Evolutionary conservation across 2,888 invertebrate genomes (phyloP), one percentile per base, ranked within the genome.

Genomic region (Metalampra italica): DNA sequence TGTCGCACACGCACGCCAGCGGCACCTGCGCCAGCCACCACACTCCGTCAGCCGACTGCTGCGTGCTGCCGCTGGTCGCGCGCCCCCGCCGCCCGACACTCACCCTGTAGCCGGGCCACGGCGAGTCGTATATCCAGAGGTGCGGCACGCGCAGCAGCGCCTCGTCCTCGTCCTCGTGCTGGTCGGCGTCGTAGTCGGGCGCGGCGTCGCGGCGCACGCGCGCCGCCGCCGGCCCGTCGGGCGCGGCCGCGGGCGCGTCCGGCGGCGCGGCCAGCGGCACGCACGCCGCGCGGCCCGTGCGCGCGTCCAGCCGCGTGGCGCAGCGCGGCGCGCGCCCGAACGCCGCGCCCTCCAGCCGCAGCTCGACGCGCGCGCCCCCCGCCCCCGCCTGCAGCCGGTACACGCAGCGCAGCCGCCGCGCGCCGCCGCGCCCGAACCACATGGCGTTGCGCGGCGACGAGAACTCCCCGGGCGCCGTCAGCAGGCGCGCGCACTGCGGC

Each of bases 391-490:
- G 93, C 59, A 96, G 91, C 50, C 96, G 91, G 74, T 95, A 96
- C 47, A 94, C 90, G 74, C 96, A 96, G 49, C 94, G 94, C 48
- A 96, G 78, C 56, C 93, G 93, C 54, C 90, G 91, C 32, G 94
- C 93, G 5, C 97, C 96, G 0, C 97, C 96, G 40, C 96, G 91
- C 0, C 96, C 97, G 72, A 93, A 96, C 65, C 96, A 91, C 71
- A 96, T 93, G 2, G 95, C 94, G 75, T 96, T 96, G 12, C 94
- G 94, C 56, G 95, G 92, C 39, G 94, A 91, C 0, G 94, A 92
- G 66, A 96, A 94, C 30, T 93, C 90, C 57, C 84, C 87, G 9
- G 91, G 90, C 51, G 75, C 75, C 38, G 72, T 70, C 40, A 85
- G 57, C 45, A 71, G 66, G 13, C 86, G 79, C 43, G 83, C 79